Evolutionary conservation across 64 coral and sea anemone genomes (phyloP), one percentile per base, ranked within the genome.

Genomic region (Dendrophyllia cribrosa): DNA sequence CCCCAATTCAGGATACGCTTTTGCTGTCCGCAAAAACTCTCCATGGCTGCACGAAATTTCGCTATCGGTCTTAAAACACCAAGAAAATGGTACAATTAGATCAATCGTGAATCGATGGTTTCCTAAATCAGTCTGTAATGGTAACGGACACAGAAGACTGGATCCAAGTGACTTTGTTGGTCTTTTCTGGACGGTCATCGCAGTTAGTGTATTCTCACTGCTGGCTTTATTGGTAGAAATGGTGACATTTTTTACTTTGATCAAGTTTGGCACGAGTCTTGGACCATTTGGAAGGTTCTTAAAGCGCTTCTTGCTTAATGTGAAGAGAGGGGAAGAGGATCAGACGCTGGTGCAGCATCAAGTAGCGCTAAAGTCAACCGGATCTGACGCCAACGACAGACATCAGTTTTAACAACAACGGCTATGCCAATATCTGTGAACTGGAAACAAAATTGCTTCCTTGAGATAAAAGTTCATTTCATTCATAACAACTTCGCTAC

Each of bases 41-140:
- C 88, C 88, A 3, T 90, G 88, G 88, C 10, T 81, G 2, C 11
- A 81, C 5, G 58, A 90, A 48, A 51, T 77, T 22, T 67, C 88
- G 4, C 66, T 70, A 0, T 79, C 76, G 0, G 74, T 80, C 11
- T 55, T 90, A 15, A 81, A 90, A 50, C 44, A 80, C 21, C 59
- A 90, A 44, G 88, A 79, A 53, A 90, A 90, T 19, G 74, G 61
- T 2, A 80, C 75, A 0, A 46, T 90, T 1, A 21, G 69, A 5
- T 23, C 47, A 14, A 79, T 90, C 44, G 63, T 14, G 19, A 11
- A 76, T 15, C 46, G 46, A 53, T 76, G 49, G 46, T 76, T 76
- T 53, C 47, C 46, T 48, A 53, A 76, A 23, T 13, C 5, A 1
- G 21, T 17, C 49, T 76, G 74, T 12, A 14, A 16, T 0, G 9